A percentile compares a stretch with the other conserved stretches of the same genome.
These are phyloP conservation scores for Diabrotica balteata DNA, from an alignment of 2,888 invertebrate species.

Conservation along the genomic window DNA sequence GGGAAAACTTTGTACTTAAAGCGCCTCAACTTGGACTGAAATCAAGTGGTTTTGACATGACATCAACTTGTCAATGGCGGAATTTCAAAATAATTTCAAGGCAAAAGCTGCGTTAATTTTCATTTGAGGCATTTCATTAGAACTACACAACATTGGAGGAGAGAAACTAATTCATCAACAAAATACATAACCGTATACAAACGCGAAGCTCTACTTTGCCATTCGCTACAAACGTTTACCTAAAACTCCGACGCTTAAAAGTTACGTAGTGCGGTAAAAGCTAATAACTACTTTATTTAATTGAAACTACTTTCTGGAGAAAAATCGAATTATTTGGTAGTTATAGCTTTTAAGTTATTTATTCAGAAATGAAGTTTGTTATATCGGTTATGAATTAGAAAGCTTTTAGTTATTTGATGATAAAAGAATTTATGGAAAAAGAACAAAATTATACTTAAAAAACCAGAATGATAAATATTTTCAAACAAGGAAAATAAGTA, in stretches of 20 bases:
- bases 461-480: too few species aligned
- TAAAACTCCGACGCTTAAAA: slow-evolving; percentile 22
- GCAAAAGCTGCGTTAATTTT: slow-evolving; percentile 22
- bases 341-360: slow-evolving; percentile 11
- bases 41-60: slow-evolving; percentile 24
- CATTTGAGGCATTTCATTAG: slow-evolving; percentile 22
- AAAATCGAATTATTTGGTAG: slow-evolving; percentile 22
- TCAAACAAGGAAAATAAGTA: too few species aligned
- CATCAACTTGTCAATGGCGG: slow-evolving; percentile 26
- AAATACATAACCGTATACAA: slow-evolving; percentile 16
- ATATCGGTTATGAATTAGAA: slow-evolving; percentile 1
- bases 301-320: slow-evolving; percentile 21
- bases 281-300: slow-evolving; percentile 28
- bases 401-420: not conserved
- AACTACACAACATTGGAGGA: slow-evolving; percentile 13
- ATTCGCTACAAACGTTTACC: slow-evolving; percentile 23
- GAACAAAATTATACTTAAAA: too few species aligned
- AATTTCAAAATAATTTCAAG: slow-evolving; percentile 24
- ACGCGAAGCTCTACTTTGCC: slow-evolving; percentile 2
- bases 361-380: slow-evolving; percentile 11
- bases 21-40: slow-evolving; percentile 14
- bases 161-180: slow-evolving; percentile 23
- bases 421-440: too few species aligned
- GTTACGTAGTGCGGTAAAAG: slow-evolving; percentile 20
- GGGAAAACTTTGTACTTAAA: slow-evolving; percentile 13